Evolutionary conservation across 2,797 vertebrate species (phyloP), one percentile per base, ranked within the genome.

Genomic region (Sebastes reedi): DNA sequence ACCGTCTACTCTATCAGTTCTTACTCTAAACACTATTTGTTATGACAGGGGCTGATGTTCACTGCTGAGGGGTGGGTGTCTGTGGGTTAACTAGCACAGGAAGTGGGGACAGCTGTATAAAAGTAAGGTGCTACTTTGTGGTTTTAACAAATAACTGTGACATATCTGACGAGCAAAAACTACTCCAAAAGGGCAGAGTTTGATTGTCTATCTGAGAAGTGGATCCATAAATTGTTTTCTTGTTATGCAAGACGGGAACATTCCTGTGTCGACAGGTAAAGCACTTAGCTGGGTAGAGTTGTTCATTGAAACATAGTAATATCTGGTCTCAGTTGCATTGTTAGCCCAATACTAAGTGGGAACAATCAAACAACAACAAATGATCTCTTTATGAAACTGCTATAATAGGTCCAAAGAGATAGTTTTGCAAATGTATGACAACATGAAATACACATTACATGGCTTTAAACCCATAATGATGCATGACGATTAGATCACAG

Each of bases 21-120:
- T 72, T 69, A 50, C 3, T 69, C 64, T 69, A 39, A 72, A 86
- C 52, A 73, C 16, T 25, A 46, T 64, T 55, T 79, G 20, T 46
- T 56, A 27, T 14, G 60, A 61, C 32, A 54, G 66, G 80, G 83
- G 73, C 29, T 84, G 22, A 9, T 75, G 85, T 58, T 82, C 72
- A 65, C 25, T 50, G 67, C 82, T 20, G 65, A 68, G 68, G 68
- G 79, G 52, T 67, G 77, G 81, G 68, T 76, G 84, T 86, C 80
- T 93, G 91, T 86, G 89, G 91, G 83, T 84, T 81, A 89, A 89
- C 90, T 89, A 89, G 89, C 86, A 92, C 88, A 93, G 93, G 94
- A 95, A 94, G 94, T 94, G 92, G 93, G 71, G 81, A 94, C 92
- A 94, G 88, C 90, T 91, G 91, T 90, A 79, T 70, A 82, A 90